Evolutionary conservation across 2,797 vertebrate species (phyloP), one percentile per base, ranked within the genome.

Genomic region (Heterohyrax brucei): DNA sequence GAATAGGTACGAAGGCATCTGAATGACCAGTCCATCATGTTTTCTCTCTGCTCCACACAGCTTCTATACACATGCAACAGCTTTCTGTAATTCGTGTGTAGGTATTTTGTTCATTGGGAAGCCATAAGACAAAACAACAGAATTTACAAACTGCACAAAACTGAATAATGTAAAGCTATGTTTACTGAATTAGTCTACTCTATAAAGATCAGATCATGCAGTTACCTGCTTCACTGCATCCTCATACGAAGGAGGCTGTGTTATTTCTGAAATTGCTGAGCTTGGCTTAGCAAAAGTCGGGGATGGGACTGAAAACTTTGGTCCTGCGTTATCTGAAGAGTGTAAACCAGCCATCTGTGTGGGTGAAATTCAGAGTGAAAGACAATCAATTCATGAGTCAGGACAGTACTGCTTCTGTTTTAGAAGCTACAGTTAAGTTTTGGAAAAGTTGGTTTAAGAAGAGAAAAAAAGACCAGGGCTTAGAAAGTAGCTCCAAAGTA

Each of bases 151-250:
- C 33, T 1, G 1, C 4, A 0, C 18, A 9, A 68, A 53, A 24
- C 18, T 9, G 4, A 53, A 62, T n/a, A 44, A 18, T 24, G 8
- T 10, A 46, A 76, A 50, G 72, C 7, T 21, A 16, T 13, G 21
- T 24, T 13, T 18, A 1, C 2, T 44, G 30, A 46, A 64, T 82
- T 50, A 75, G 1, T 53, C 79, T 28, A 22, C 62, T 94, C 7
- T 9, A 84, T 80, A 87, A 95, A 97, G 89, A 88, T 93, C 22
- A 95, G 93, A 87, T 26, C 83, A 86, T 66, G 73, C 26, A 16
- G 94, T 99, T 99, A 99, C 99, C 99, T 99, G 99, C 98, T 99
- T 99, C 92, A 99, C 98, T 98, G 99, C 99, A 98, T 99, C 99
- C 99, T 99, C 99, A 98, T 99, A 99, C 98, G 99, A 99, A 95